phyloP scores from a whole-genome alignment of 64 coral and sea anemone genomes.

The Acropora yongei region DNA sequence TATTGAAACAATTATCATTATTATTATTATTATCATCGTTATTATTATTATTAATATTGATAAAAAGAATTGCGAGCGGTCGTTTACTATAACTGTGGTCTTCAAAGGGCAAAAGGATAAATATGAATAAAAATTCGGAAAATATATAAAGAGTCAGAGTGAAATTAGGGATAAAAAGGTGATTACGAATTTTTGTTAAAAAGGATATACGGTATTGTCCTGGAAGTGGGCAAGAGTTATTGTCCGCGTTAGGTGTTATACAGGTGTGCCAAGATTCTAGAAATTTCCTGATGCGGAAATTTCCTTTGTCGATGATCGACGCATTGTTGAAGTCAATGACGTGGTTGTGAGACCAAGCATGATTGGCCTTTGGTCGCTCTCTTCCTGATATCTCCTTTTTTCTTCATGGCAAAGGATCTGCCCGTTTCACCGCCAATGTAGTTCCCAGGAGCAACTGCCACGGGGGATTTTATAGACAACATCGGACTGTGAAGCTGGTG shows the following conservation, averaged over 20 bases:
- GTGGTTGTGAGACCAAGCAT: neutral
- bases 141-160: too few species aligned
- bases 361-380: neutral
- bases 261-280: neutral
- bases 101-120: too few species aligned
- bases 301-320: neutral
- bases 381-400: constrained; percentile 12
- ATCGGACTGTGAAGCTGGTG: neutral
- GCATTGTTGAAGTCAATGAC: constrained; percentile 6
- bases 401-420: constrained; percentile 45
- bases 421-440: constrained; percentile 41
- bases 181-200: too few species aligned
- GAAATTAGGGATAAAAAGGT: too few species aligned
- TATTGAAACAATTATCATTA: too few species aligned
- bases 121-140: too few species aligned
- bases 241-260: neutral
- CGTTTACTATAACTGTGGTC: too few species aligned
- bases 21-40: too few species aligned
- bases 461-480: neutral
- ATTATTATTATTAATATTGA: too few species aligned
- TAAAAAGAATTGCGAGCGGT: too few species aligned
- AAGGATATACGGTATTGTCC: too few species aligned
- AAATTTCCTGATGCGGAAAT: neutral
- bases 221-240: too few species aligned
- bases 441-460: neutral